Evolutionary conservation across 2,113 vertebrate species (phyloP), one percentile per base, ranked within the genome.

Genomic region (Petrocephalus zakoni): DNA sequence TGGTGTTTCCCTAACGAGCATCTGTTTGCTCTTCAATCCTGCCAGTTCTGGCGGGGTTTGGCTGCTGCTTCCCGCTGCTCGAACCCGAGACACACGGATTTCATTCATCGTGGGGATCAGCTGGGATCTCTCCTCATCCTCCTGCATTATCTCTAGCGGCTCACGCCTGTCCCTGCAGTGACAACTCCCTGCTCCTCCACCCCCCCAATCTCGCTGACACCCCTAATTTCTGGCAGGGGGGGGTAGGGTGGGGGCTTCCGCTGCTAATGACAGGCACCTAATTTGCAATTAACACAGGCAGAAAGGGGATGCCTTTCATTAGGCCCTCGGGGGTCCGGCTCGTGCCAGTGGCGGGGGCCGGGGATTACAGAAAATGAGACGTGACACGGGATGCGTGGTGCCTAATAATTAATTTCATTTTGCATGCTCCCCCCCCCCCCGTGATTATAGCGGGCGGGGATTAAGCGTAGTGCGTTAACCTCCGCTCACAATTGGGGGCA

Each of bases 391-490:
- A 96, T 95, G 95, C 95, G 96, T 90, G 92, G 93, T 93, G 93
- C 95, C 93, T 92, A 95, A 95, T 96, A 96, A 95, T 96, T 95
- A 95, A 96, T 96, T 93, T 94, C 90, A 93, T 93, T 93, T 93
- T 90, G 92, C 95, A 94, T 94, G 93, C 92, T 86, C 29, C 85
- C 92, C 94, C 86, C 87, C 95, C 93, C 72, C 3, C 9, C 58
- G 90, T 52, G 88, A 89, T 93, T 95, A 96, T 96, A 96, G 95
- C 93, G 75, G 88, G 94, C 92, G 88, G 93, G 94, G 92, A 93
- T 90, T 94, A 92, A 96, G 96, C 93, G 95, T 93, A 94, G 94
- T 95, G 94, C 93, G 96, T 96, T 96, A 96, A 96, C 95, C 95
- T 95, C 95, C 94, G 92, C 90, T 93, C 94, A 92, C 95, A 96